Percentiles rank a stretch among this genome's conserved stretches.
phyloP scores from a whole-genome alignment of 1,140 invertebrate genomes.

The Homalodisca vitripennis region DNA sequence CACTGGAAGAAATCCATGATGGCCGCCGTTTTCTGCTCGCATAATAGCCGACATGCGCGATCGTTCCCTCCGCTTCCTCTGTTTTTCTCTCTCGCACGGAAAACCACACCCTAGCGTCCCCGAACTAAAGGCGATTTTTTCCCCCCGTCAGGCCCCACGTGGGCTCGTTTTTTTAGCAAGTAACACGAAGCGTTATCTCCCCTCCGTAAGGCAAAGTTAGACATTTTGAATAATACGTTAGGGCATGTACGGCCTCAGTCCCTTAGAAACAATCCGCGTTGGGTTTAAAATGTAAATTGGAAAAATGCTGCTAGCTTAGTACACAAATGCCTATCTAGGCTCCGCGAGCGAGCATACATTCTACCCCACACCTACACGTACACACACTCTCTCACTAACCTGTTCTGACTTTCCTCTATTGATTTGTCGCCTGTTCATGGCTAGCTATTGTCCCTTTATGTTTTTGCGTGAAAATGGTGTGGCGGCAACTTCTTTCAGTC shows the following conservation, averaged over 20 bases:
- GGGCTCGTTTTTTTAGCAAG: slow-evolving; percentile 28
- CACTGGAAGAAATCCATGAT: slow-evolving; percentile 35
- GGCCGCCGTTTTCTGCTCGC: slow-evolving; percentile 34
- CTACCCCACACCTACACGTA: no score
- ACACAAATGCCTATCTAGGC: slow-evolving; percentile 2
- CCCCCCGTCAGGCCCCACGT: slow-evolving; percentile 20
- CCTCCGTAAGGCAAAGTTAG: slow-evolving; percentile 35
- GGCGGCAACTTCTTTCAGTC: no score
- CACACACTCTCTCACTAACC: no score
- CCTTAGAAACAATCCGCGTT: slow-evolving; percentile 21
- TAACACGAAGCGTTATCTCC: slow-evolving; percentile 27
- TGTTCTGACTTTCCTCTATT: no score
- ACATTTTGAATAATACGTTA: slow-evolving; percentile 36
- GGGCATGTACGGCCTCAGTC: slow-evolving; percentile 25
- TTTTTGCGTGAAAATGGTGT: no score
- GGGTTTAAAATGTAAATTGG: slow-evolving; percentile 30
- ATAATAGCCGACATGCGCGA: slow-evolving; percentile 31
- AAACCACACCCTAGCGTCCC: slow-evolving; percentile 28
- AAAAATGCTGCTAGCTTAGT: slow-evolving; percentile 18
- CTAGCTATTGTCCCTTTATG: no score
- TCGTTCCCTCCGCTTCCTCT: not conserved
- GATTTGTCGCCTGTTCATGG: no score
- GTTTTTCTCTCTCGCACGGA: slow-evolving; percentile 12
- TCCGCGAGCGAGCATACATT: no score
- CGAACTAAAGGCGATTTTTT: slow-evolving; percentile 32